Conservation (phyloP, 1,140 invertebrate species). For the Heterodera schachtii region DNA sequence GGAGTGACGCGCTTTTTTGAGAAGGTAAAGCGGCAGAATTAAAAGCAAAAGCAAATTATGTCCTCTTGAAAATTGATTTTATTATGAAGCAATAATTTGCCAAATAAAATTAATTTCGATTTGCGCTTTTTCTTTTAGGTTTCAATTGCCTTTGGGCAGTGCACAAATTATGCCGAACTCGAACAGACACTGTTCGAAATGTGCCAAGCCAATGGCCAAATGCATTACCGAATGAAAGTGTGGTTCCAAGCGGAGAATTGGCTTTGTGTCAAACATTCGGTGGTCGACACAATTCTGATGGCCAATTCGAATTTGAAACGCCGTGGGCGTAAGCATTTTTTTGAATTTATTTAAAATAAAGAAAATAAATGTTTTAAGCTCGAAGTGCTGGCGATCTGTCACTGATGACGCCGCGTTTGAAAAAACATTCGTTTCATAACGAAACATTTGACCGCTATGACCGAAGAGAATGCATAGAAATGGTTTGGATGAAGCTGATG, state of each 20-base stretch:
- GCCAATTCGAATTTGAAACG: slow-evolving; percentile 25
- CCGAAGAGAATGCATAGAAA: slow-evolving; percentile 7
- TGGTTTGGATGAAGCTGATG: slow-evolving; percentile 34
- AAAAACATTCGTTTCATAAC: not conserved
- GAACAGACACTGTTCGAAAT: slow-evolving; percentile 28
- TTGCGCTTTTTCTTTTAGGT: too few species aligned
- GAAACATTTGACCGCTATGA: not conserved
- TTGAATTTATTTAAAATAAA: too few species aligned
- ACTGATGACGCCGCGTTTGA: not conserved
- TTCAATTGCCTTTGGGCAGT: slow-evolving; percentile 6
- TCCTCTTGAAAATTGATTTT: too few species aligned
- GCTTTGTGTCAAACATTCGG: slow-evolving; percentile 33
- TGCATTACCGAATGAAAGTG: slow-evolving; percentile 33
- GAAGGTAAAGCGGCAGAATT: slow-evolving; percentile 7
- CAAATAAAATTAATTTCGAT: too few species aligned
- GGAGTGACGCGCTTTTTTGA: slow-evolving; percentile 27
- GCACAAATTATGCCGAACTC: slow-evolving; percentile 18
- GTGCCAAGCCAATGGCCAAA: slow-evolving; percentile 29
- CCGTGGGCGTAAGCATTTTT: not conserved
- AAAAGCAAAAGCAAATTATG: too few species aligned
- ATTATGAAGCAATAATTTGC: too few species aligned
- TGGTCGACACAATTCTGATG: slow-evolving; percentile 27
- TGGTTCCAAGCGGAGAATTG: slow-evolving; percentile 40
- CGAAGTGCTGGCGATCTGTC: not conserved
- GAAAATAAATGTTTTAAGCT: not conserved